Base-by-base conservation (phyloP, 2,797 vertebrate genomes). In the Echeneis naucrates region DNA sequence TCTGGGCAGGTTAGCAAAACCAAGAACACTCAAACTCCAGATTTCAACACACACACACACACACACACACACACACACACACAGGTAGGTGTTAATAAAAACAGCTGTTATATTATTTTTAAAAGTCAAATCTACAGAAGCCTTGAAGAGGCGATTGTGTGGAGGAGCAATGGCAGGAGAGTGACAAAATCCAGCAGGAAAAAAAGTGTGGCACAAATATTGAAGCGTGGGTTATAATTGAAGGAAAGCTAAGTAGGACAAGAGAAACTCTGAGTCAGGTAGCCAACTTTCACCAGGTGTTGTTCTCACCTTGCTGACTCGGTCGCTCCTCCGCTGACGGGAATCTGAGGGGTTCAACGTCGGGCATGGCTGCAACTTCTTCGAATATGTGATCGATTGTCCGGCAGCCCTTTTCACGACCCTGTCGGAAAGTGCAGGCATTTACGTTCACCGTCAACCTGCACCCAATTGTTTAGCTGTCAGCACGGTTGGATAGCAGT, bases 261-360 rank as follows among this genome's bases (percentile, higher is more conserved):
- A 24, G 3, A 27, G 2, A n/a, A n/a, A n/a, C 2, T 8, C 5
- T 17, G 21, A 26, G 7, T 16, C 32, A 8, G 12, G 13, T 19
- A 8, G 32, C 10, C 2, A 23, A 47, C 44, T 1, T n/a, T 10
- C 42, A 32, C 24, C 16, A 12, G 21, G 2, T 27, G 13, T 8
- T 21, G 5, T 4, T 30, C 84, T 87, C 73, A 94, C 93, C 92
- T 91, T 78, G 87, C 62, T 87, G 84, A 63, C 30, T 63, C 1
- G 74, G 62, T 45, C 59, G 53, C 59, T 55, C 87, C 75, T 94
- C 91, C 60, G 75, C 88, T 38, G 91, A 91, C 17, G 92, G 85
- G 67, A 82, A 87, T 73, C 85, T 89, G 66, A 87, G 85, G 5
- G 92, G 86, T 72, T 95, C 86, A 17, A 91, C 67, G 47, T 93